Conservation (phyloP, 2,888 invertebrate species). For the Hypena proboscidalis region DNA sequence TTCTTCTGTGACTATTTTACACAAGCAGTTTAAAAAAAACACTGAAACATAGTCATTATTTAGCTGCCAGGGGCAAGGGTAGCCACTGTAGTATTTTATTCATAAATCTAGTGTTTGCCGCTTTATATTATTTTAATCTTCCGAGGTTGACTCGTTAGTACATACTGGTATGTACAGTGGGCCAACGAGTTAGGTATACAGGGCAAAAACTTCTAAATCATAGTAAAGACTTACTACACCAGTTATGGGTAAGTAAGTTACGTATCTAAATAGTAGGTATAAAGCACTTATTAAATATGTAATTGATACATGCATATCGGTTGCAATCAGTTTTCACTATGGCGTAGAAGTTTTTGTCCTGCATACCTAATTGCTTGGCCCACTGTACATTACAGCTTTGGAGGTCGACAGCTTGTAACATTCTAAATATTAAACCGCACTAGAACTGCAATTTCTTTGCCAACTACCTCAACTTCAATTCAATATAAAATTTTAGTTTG, state of each 20-base stretch:
- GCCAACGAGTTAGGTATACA: too few relatives aligned
- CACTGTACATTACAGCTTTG: conserved; percentile 33
- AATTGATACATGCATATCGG: too few relatives aligned
- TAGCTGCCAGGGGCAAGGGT: neutral
- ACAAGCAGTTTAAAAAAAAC: neutral
- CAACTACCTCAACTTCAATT: conserved; percentile 41
- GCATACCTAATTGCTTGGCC: too few relatives aligned
- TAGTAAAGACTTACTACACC: too few relatives aligned
- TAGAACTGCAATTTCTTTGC: conserved; percentile 40
- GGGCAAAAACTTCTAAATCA: too few relatives aligned
- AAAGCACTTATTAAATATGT: too few relatives aligned
- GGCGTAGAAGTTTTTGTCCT: too few relatives aligned
- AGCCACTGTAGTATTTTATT: conserved; percentile 4
- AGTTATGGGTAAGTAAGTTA: too few relatives aligned
- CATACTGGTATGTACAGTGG: too few relatives aligned
- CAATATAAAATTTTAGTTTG: conserved; percentile 44
- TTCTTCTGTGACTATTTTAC: too few relatives aligned
- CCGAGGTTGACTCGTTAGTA: conserved; percentile 16
- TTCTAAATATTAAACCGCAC: conserved; percentile 49
- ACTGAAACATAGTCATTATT: neutral
- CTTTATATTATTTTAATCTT: conserved; percentile 31
- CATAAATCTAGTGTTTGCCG: conserved; percentile 13
- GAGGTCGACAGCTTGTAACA: conserved; percentile 41
- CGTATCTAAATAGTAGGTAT: too few relatives aligned
- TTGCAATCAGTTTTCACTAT: too few relatives aligned